Evolutionary conservation across 2,113 vertebrate genomes (phyloP), one percentile per base, ranked within the genome.

Genomic region (Melanocharis versteri): DNA sequence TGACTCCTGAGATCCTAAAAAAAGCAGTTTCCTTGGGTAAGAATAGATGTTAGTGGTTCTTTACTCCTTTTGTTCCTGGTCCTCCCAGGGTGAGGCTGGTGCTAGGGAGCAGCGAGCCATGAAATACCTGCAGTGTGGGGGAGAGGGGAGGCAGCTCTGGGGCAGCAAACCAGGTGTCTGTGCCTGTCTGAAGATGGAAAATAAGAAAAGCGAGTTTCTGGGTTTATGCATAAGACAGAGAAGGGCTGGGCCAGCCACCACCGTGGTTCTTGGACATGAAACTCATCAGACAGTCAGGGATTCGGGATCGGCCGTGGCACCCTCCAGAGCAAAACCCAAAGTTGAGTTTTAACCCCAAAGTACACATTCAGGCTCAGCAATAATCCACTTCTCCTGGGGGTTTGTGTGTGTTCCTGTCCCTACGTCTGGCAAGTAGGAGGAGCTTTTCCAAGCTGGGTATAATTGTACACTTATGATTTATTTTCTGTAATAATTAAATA

Each of bases 271-370:
- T 69, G 58, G 54, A 19, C 1, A 3, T 11, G 26, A 4, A 45
- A 35, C 24, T 33, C 39, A 24, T 31, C 45, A 28, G 47, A 4
- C 48, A 35, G 14, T 23, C 60, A 33, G 58, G 69, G 71, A 19
- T 50, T 69, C 0, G 2, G 69, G 30, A 8, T 7, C 2, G 2
- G 20, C 70, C 0, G 0, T 35, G 18, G 33, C 66, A 56, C 27
- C 64, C 45, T 42, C 35, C 19, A 2, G 66, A 39, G 65, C 24
- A 24, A 65, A 89, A 35, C 60, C 47, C 31, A 26, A 23, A 40
- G 62, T 8, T 87, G 33, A 30, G 65, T 90, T 93, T 87, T 62
- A 86, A 54, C 42, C 35, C 71, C 53, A 8, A 64, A n/a, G 22
- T 12, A 21, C 35, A 23, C 12, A 17, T 14, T 61, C 24, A 56